A percentile compares a stretch with the other conserved stretches of the same genome.
Evolutionary conservation across 2,888 invertebrate genomes (phyloP).

Genomic region (Meandrusa payeni): DNA sequence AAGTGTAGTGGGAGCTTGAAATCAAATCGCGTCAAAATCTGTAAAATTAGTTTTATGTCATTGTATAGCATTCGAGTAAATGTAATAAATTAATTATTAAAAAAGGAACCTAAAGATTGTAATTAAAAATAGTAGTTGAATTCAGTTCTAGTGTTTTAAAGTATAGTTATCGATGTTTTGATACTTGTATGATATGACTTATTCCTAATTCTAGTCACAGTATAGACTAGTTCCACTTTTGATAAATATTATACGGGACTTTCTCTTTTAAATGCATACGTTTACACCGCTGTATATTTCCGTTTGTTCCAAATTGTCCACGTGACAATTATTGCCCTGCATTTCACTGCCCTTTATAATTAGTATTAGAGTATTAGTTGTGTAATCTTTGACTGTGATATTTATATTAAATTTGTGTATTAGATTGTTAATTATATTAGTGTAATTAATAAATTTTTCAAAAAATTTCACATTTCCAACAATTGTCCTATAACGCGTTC

Average conservation of each 20-base stretch:
- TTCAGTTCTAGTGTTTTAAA: constrained; percentile 54
- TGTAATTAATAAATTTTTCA: constrained; percentile 33
- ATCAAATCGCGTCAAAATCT: too few species aligned
- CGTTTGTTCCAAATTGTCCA: constrained; percentile 25
- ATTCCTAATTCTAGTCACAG: constrained; percentile 79
- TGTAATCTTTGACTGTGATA: constrained; percentile 79
- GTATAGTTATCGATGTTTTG: constrained; percentile 47
- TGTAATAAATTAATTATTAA: too few species aligned
- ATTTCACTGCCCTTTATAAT: constrained; percentile 73
- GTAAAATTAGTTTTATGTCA: too few species aligned
- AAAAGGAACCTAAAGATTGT: constrained; percentile 30
- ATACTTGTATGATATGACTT: constrained; percentile 61
- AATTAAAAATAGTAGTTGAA: constrained; percentile 38
- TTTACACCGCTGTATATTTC: constrained; percentile 26
- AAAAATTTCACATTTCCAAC: constrained; percentile 34
- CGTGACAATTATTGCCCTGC: constrained; percentile 41
- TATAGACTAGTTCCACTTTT: constrained; percentile 68
- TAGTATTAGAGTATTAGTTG: constrained; percentile 67
- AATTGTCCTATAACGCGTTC: constrained; percentile 34
- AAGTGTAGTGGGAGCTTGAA: too few species aligned
- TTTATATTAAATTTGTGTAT: constrained; percentile 77
- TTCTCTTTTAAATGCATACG: constrained; percentile 29
- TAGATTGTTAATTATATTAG: constrained; percentile 63
- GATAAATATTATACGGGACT: constrained; percentile 37
- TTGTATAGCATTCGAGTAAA: too few species aligned